These are phyloP conservation scores for Chironomus striatipennis DNA, from an alignment of 1,140 invertebrate genomes.

Conservation along the genomic window DNA sequence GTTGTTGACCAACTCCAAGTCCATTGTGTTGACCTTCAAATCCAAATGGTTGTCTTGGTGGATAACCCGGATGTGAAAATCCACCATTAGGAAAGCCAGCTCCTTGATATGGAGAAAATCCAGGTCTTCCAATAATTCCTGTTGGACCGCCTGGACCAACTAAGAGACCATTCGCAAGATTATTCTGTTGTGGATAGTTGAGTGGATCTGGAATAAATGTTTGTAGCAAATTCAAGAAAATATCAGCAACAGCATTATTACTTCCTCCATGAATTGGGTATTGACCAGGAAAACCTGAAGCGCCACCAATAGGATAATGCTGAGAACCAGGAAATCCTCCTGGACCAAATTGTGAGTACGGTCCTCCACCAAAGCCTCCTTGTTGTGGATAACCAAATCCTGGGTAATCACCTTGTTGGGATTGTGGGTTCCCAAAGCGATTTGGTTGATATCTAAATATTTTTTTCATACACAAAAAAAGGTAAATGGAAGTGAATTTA, in stretches of 20 bases:
- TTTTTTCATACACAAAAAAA: background rate
- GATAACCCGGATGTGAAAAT: background rate
- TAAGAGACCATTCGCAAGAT: constrained; percentile 41
- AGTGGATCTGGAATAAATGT: background rate
- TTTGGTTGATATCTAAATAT: background rate
- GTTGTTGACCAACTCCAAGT: background rate
- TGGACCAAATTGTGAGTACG: background rate
- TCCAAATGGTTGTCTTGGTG: background rate
- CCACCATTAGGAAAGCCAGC: background rate
- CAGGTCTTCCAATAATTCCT: constrained; percentile 41
- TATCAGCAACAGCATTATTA: no score
- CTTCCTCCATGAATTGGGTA: no score
- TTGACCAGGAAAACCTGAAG: no score
- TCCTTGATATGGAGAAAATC: background rate
- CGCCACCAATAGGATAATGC: background rate
- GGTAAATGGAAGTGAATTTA: background rate
- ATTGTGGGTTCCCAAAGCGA: background rate
- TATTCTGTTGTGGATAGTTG: background rate
- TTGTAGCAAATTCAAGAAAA: no score
- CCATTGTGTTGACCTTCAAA: constrained; percentile 10
- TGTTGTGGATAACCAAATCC: background rate
- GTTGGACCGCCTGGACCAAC: constrained; percentile 50
- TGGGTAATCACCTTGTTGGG: background rate
- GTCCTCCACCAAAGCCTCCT: background rate
- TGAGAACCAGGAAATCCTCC: background rate